Evolutionary conservation across 1,140 invertebrate genomes (phyloP), one percentile per base, ranked within the genome.

Genomic region (Drosophila serrata): DNA sequence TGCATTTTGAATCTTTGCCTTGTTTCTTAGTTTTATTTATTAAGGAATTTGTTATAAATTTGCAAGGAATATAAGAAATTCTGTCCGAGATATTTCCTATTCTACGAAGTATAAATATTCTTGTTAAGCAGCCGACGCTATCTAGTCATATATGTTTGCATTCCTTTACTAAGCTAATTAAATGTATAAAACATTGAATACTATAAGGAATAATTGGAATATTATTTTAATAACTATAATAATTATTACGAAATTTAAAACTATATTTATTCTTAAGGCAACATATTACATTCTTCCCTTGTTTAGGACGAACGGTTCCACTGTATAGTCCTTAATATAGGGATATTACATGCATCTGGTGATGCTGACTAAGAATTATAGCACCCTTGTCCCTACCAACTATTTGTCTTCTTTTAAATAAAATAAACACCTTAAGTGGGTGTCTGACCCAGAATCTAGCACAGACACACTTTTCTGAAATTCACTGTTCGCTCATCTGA

Each of bases 401-500:
- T 12, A 45, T 45, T 45, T 7, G 12, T n/a, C 9, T 6, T 29
- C 46, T 29, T 49, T 37, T 22, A 63, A 35, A 48, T 48, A 31
- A 56, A 24, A 39, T 39, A 43, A 68, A 51, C n/a, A 51, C 45
- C 33, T 35, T 17, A 70, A 69, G 33, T 40, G 22, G 15, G 37
- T 56, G 63, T n/a, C 68, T 60, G 58, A 49, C 69, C 69, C 29
- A 74, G 27, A 40, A 63, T 55, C 27, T 70, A 27, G 3, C 3
- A 39, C 42, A n/a, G 22, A 15, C 31, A 27, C 60, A 51, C 46
- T 37, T 49, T 33, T 53, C 45, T 3, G 9, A 65, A 29, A 24
- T 27, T 58, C 55, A 29, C 24, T 70, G 49, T 39, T 43, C 59
- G 49, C 33, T 39, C 59, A 48, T 73, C 63, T 81, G 74, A 81